Percentiles rank a stretch among this genome's conserved stretches.
phyloP scores from a whole-genome alignment of 2,797 vertebrate genomes.

The Poecilia wingei region DNA sequence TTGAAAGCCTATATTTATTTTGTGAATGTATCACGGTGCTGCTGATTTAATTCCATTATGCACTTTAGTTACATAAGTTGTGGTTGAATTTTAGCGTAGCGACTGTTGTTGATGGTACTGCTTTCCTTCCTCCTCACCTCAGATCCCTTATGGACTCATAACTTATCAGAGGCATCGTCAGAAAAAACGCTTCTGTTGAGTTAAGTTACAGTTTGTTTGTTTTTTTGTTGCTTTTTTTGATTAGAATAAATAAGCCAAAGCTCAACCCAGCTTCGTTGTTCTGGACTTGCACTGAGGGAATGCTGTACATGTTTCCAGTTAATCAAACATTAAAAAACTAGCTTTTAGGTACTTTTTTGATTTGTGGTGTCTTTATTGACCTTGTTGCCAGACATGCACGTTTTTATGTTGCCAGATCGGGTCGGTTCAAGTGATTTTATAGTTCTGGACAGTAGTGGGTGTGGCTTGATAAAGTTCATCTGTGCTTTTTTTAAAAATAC shows the following conservation, averaged over 20 bases:
- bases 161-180: conserved; percentile 68
- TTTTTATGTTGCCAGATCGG: not conserved
- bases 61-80: conserved; percentile 90
- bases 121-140: conserved; percentile 53
- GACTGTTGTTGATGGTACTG: conserved; percentile 54
- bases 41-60: conserved; percentile 93
- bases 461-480: not conserved
- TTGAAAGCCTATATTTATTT: conserved; percentile 91
- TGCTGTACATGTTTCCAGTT: conserved; percentile 75
- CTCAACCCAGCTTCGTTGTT: conserved; percentile 59
- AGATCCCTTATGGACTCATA: conserved; percentile 57
- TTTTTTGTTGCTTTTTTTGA: conserved; percentile 72
- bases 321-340: conserved; percentile 76
- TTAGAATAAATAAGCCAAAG: conserved; percentile 50
- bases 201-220: conserved; percentile 66
- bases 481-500: not conserved
- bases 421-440: not conserved
- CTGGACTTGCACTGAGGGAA: conserved; percentile 78
- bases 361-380: conserved; percentile 49
- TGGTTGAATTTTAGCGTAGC: conserved; percentile 66
- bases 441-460: not conserved
- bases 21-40: conserved; percentile 95
- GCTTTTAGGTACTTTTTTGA: conserved; percentile 47
- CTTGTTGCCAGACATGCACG: not conserved
- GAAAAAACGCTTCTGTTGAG: conserved; percentile 53